Evolutionary conservation across 2,113 vertebrate species (phyloP), one percentile per base, ranked within the genome.

Genomic region (Anguilla rostrata): DNA sequence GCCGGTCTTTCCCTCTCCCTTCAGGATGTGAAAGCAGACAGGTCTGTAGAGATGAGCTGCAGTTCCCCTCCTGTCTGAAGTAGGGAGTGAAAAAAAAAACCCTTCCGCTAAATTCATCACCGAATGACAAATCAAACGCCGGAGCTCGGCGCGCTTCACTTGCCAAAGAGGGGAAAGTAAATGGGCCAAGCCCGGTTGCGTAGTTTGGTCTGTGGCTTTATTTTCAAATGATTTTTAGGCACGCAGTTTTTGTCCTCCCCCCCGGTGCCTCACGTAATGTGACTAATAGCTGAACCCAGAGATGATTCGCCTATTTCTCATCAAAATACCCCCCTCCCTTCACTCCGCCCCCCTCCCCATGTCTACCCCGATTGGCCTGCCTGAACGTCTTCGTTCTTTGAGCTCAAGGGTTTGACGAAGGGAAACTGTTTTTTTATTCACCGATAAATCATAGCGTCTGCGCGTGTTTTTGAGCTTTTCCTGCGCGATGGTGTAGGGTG

Each of bases 21-120:
- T 90, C 91, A 92, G 91, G 86, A 91, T 92, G 87, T 90, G 92
- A 93, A 94, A 93, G 91, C 88, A 93, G 93, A 92, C 93, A 92
- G 86, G 41, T 82, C 39, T 71, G 40, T 29, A 78, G 49, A 86
- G 88, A 90, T 90, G 87, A 93, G 91, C 92, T 63, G 82, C 43
- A 78, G 78, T 90, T 90, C 89, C 93, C 88, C 79, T 26, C 16
- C 87, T 88, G 78, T 87, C 90, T 80, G 87, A 87, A 86, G 57
- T 39, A 89, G 86, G 88, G 88, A 57, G 89, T n/a, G 22, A 83
- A 83, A 56, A 83, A 43, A 57, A 29, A 83, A 66, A 71, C 63
- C 81, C 18, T 75, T 71, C 39, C 60, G 39, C 34, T 84, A 71
- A n/a, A 39, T 29, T 41, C 14, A 57, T 80, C 34, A 57, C 22